Conservation (phyloP, 2,888 invertebrate genomes). For the Iselma pallidipennis region DNA sequence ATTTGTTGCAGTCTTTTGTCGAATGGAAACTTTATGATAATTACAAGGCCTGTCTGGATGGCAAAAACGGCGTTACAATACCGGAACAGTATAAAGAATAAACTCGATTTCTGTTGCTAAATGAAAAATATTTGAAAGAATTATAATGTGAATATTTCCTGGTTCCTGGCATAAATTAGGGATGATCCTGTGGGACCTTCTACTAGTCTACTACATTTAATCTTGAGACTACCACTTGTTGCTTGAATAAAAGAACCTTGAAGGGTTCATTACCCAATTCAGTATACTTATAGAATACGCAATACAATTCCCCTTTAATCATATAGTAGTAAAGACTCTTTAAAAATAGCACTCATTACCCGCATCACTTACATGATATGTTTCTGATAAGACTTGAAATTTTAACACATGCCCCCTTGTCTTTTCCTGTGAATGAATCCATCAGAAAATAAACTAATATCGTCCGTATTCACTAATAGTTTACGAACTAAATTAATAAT, state of each 20-base stretch:
- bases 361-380: conserved; percentile 40
- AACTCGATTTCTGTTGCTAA: no score
- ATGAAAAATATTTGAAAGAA: no score
- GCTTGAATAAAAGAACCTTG: neutral
- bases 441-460: no score
- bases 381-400: conserved; percentile 36
- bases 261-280: conserved; percentile 2
- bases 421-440: neutral
- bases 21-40: neutral
- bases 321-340: conserved; percentile 25
- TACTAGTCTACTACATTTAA: no score
- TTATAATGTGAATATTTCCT: no score
- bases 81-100: no score
- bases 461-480: no score
- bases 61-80: no score
- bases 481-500: no score
- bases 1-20: neutral
- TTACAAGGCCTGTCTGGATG: no score
- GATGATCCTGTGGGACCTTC: neutral
- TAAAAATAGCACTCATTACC: conserved; percentile 36
- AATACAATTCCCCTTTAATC: conserved; percentile 34
- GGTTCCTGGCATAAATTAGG: neutral
- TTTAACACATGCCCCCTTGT: conserved; percentile 38
- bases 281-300: conserved; percentile 22
- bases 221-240: conserved; percentile 1